Percentiles rank a stretch among this genome's conserved stretches.
phyloP scores from a whole-genome alignment of 2,113 vertebrate species.

The Callocephalon fimbriatum region DNA sequence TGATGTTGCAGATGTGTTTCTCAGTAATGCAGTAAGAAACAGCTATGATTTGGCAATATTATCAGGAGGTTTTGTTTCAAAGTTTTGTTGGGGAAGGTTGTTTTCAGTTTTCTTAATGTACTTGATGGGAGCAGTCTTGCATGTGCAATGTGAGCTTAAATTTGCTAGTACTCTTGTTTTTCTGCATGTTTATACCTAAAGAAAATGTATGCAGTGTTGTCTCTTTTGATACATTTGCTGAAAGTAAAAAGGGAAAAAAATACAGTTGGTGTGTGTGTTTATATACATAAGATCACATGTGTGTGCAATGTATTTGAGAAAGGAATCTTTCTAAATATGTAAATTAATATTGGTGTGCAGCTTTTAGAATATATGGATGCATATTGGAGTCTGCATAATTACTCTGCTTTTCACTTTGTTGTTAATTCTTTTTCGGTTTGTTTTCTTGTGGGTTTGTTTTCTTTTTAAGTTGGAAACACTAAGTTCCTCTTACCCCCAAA shows the following conservation, averaged over 20 bases:
- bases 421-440: neutral
- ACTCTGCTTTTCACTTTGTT: neutral
- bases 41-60: neutral
- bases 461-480: neutral
- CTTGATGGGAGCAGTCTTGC: neutral
- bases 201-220: neutral
- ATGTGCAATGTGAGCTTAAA: neutral
- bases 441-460: neutral
- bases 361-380: neutral
- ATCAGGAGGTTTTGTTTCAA: neutral
- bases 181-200: neutral
- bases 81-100: neutral
- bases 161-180: neutral
- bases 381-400: neutral
- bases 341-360: neutral
- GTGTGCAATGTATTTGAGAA: neutral
- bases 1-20: neutral
- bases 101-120: neutral
- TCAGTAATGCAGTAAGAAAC: neutral
- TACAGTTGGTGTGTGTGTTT: neutral
- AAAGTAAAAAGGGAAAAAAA: neutral
- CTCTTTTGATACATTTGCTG: neutral
- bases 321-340: neutral
- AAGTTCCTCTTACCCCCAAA: neutral
- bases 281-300: accelerated